Base-by-base conservation (phyloP, 2,888 invertebrate genomes). In the Philaethria dido region DNA sequence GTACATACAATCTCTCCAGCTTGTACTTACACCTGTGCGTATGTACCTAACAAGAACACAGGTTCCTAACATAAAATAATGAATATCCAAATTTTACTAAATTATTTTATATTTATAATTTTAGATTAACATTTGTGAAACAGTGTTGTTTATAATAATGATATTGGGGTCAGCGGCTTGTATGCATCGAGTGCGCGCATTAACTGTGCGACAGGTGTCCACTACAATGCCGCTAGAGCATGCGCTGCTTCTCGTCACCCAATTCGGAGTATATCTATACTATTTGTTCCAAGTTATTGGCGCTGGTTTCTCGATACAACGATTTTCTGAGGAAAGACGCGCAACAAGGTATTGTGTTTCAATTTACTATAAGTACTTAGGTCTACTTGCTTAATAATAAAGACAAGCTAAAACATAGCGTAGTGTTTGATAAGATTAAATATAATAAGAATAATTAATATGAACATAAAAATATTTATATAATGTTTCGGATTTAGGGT, bases 221-320 rank as follows among this genome's bases (percentile, higher is more conserved):
- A 76, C 84, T 3, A 73, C 85, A 1, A 76, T 93, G 76, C 93
- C 93, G 54, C 85, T 96, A 72, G 96, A 96, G 77, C 95, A 95
- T 77, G 95, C 95, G 0, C 88, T 97, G 20, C 88, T 97, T 44
- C 93, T 97, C 5, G 95, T 96, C 45, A 96, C 97, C 1, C 96
- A 97, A 82, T 95, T 95, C 33, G 97, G 97, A 3, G 95, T 97
- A 67, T 96, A 96, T 82, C 93, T 96, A 18, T 96, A 96, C 86
- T 95, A 95, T 78, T 92, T 96, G 73, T 96, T 96, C 80, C 95
- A 96, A 78, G 95, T 96, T 57, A 95, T 96, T 63, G 96, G 96
- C 36, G 95, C 95, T 57, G 94, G 94, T 50, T 95, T 95, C 71
- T 85, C 93, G 2, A 83, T 89, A 67, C 85, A 91, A 44, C 77